Evolutionary conservation across 2,888 invertebrate species (phyloP).

Genomic region (Caenorhabditis sp.): DNA sequence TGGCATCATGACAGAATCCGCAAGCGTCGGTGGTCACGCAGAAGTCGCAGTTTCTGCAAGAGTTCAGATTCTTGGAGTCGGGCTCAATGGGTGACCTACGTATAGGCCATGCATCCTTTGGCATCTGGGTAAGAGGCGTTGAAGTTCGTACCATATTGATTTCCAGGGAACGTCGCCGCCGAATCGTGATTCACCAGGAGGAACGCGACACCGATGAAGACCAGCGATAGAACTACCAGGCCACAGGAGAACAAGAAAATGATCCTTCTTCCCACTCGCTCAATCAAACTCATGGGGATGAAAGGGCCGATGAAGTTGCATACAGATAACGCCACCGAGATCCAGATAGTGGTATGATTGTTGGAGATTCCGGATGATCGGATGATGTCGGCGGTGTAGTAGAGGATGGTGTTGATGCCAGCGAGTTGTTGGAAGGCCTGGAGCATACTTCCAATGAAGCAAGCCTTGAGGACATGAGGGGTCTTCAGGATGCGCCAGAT

Average conservation of each 20-base stretch:
- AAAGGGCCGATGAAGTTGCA: slow-evolving; percentile 80
- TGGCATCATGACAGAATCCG: slow-evolving; percentile 82
- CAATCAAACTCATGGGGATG: slow-evolving; percentile 80
- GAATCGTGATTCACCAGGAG: slow-evolving; percentile 55
- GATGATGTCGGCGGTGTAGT: slow-evolving; percentile 80
- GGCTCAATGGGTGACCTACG: slow-evolving; percentile 38
- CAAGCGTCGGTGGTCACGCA: slow-evolving; percentile 84
- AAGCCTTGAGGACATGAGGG: slow-evolving; percentile 83
- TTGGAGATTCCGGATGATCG: slow-evolving; percentile 77
- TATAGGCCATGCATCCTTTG: slow-evolving; percentile 50
- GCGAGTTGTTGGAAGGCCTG: slow-evolving; percentile 86
- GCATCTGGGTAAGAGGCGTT: slow-evolving; percentile 41
- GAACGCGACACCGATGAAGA: slow-evolving; percentile 79
- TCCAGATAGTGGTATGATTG: slow-evolving; percentile 79
- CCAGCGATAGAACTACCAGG: slow-evolving; percentile 74
- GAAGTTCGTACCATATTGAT: slow-evolving; percentile 38
- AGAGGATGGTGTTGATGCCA: slow-evolving; percentile 86
- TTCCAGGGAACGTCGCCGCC: slow-evolving; percentile 30
- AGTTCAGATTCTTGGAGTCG: too few species aligned
- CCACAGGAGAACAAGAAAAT: slow-evolving; percentile 77
- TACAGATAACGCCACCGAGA: slow-evolving; percentile 66
- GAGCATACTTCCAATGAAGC: slow-evolving; percentile 85
- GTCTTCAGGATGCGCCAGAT: slow-evolving; percentile 74
- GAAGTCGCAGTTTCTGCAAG: slow-evolving; percentile 83
- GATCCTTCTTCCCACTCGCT: slow-evolving; percentile 76